phyloP scores from a whole-genome alignment of 2,113 vertebrate species.

The Macrotis lagotis region DNA sequence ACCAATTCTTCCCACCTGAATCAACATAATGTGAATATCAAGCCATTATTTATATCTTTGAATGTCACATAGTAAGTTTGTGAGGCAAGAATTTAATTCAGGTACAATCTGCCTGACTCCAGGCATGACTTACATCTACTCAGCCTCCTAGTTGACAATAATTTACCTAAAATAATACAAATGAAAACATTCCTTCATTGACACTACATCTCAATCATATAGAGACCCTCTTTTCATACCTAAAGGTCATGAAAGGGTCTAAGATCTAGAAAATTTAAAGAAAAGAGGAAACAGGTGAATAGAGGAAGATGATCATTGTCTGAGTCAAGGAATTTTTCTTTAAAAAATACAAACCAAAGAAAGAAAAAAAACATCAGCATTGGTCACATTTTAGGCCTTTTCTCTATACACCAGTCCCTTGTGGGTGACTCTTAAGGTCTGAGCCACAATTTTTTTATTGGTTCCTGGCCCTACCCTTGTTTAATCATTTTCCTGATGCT shows the following conservation, averaged over 20 bases:
- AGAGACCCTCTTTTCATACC: neutral
- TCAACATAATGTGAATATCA: too few species aligned
- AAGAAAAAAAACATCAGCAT: neutral
- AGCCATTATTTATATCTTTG: too few species aligned
- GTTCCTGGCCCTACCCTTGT: neutral
- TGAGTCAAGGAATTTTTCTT: neutral
- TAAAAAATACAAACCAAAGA: neutral
- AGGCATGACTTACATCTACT: neutral
- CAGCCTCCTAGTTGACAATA: neutral
- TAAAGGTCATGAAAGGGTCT: neutral
- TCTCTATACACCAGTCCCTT: neutral
- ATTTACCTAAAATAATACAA: neutral
- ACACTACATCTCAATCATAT: neutral
- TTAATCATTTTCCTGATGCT: neutral
- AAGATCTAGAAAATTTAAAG: neutral
- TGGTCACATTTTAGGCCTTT: neutral
- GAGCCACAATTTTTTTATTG: neutral
- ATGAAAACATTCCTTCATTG: neutral
- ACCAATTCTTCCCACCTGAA: too few species aligned
- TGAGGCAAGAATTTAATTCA: neutral
- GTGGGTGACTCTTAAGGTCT: neutral
- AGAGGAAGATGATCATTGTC: neutral
- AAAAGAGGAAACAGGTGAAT: neutral
- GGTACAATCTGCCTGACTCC: neutral
- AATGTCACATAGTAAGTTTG: too few species aligned